Evolutionary conservation across 1,140 invertebrate genomes (phyloP), one percentile per base, ranked within the genome.

Genomic region (Odontomachus brunneus): DNA sequence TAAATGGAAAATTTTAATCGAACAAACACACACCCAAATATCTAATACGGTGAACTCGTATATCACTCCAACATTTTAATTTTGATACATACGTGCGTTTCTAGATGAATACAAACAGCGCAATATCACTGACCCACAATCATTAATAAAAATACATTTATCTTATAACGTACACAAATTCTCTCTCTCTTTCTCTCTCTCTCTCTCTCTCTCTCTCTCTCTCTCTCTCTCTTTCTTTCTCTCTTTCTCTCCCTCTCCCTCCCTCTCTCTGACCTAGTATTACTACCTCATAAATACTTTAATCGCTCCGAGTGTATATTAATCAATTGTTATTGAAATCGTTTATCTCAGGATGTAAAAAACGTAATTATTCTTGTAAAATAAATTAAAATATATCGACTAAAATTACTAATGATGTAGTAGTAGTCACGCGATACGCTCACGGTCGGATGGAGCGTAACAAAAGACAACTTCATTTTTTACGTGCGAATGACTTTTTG

Each of bases 321-420:
- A 75, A 51, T 63, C 63, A 29, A 49, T 14, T 51, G 7, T 75
- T 63, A 11, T 44, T 44, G 9, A 44, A 44, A 44, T 44, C 38
- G 5, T 49, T 48, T n/a, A 15, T 17, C n/a, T n/a, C n/a, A 63
- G 19, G 29, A 75, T 63, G n/a, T 17, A 63, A 75, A 75, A 44
- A 75, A 75, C n/a, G 38, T 63, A 63, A 75, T 65, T 65, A 51
- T 51, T 65, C 73, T 75, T n/a, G 22, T 75, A 51, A 48, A 75
- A 75, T 3, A 24, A 60, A 19, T 75, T 15, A 75, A 63, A 74
- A 49, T 26, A 0, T 22, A n/a, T 62, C 49, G 11, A 48, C 15
- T 60, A 24, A 11, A 62, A 51, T 48, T 49, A 75, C 51, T 33
- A 75, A 33, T 51, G 63, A 51, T 65, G 14, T 19, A 29, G 24